A percentile compares a stretch with the other conserved stretches of the same genome.
Conservation (phyloP, 2,797 vertebrate species). For the Onychomys leucogaster region DNA sequence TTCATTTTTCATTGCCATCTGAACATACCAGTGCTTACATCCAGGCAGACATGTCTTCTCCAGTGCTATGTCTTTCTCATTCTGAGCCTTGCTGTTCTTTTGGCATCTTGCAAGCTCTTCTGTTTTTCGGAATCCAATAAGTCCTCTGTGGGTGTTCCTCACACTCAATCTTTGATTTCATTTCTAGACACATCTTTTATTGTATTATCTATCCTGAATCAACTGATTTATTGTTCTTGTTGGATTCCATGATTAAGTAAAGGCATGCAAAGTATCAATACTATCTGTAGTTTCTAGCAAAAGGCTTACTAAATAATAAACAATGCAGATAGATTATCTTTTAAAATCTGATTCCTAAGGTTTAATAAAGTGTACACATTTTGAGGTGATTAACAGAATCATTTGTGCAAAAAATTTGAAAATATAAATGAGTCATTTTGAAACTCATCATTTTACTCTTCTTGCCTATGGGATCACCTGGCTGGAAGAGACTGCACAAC, state of each 20-base stretch:
- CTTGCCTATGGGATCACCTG: not conserved
- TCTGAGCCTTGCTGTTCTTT: not conserved
- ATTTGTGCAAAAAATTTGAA: constrained; percentile 31
- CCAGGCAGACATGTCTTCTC: not conserved
- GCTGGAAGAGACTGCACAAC: not conserved
- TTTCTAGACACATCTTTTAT: not conserved
- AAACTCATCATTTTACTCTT: not conserved
- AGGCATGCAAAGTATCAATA: not conserved
- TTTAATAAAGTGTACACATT: not conserved
- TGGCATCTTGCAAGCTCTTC: not conserved
- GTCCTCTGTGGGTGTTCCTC: not conserved
- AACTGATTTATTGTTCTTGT: not conserved
- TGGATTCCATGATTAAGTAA: not conserved
- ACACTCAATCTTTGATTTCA: not conserved
- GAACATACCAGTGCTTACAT: no score
- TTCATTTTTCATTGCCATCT: not conserved
- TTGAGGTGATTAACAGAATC: not conserved
- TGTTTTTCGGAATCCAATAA: not conserved
- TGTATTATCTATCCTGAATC: not conserved
- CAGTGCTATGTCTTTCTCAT: not conserved
- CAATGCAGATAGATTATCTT: not conserved
- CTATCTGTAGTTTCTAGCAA: not conserved
- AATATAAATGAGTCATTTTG: not conserved
- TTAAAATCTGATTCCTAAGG: not conserved
- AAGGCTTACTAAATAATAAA: not conserved